Conservation (phyloP, 2,113 vertebrate genomes). For the Leptobrachium ailaonicum region DNA sequence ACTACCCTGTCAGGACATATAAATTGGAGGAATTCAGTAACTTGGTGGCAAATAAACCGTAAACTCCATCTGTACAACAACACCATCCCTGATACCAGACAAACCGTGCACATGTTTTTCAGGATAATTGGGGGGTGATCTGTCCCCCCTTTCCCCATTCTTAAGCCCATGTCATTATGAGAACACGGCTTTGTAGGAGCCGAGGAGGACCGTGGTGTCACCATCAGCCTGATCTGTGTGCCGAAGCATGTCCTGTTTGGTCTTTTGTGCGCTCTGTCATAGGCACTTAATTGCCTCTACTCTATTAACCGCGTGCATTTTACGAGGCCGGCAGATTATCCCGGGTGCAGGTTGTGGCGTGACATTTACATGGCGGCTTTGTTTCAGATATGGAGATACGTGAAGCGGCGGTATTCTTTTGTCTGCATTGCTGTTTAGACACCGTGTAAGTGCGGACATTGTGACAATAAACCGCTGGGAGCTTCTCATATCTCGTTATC, state of each 20-base stretch:
- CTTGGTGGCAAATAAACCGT: no score
- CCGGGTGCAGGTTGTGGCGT: not conserved
- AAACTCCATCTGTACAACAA: no score
- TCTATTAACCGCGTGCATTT: not conserved
- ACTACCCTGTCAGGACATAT: no score
- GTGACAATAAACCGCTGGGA: conserved; percentile 40
- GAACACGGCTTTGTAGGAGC: not conserved
- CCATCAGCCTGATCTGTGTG: not conserved
- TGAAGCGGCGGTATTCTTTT: not conserved
- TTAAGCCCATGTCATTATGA: no score
- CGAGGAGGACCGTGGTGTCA: not conserved
- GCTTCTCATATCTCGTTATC: conserved; percentile 38
- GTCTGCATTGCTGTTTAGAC: conserved; percentile 10
- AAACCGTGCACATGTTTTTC: no score
- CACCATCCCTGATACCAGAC: no score
- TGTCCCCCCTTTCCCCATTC: no score
- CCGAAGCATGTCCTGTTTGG: not conserved
- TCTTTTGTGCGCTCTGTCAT: not conserved
- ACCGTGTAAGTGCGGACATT: conserved; percentile 14
- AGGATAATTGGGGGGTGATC: no score
- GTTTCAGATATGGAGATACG: conserved; percentile 28
- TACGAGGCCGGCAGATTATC: not conserved
- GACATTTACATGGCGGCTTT: conserved; percentile 6
- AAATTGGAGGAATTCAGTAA: no score
- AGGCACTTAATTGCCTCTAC: not conserved